Base-by-base conservation (phyloP, 2,113 vertebrate species). In the Anguilla japonica region DNA sequence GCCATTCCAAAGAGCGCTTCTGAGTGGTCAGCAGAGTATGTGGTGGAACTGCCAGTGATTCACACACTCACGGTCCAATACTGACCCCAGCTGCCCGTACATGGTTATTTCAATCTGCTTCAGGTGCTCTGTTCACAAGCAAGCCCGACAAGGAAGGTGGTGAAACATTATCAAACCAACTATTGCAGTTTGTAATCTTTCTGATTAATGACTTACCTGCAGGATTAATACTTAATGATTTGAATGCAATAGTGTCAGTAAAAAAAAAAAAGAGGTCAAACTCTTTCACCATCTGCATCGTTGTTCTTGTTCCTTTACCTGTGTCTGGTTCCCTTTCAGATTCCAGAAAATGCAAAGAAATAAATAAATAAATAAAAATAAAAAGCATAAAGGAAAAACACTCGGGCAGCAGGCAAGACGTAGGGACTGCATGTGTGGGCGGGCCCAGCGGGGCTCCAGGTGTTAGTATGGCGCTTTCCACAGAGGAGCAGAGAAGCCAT, bases 351-450 rank as follows among this genome's bases (percentile, higher is more conserved):
- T 29, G 71, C 71, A 75, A 75, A 75, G 0, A 79, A 81, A 86
- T 43, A 46, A 78, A 67, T 60, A 60, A 46, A 46, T 8, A 53
- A 53, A 53, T 53, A 53, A 34, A 34, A 34, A 34, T 34, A 34
- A 34, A 34, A 34, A 34, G 34, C 50, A 53, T 53, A 13, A 53
- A 53, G 7, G 50, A 53, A 3, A 60, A 67, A 34, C 53, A n/a
- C 39, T 67, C 53, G 81, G 41, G 85, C 46, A 57, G 78, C 85
- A 86, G n/a, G 85, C 85, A 86, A 86, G 41, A 50, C 57, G 26
- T 46, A 41, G 41, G 15, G 56, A 78, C 34, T 80, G 71, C 11
- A 0, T 15, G 2, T 16, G 46, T 3, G 43, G 34, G n/a, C 22
- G 41, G 50, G 43, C 39, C 40, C 39, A 20, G 13, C 13, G 75